phyloP scores from a whole-genome alignment of 1,140 invertebrate genomes.

The Drosophila subobscura region DNA sequence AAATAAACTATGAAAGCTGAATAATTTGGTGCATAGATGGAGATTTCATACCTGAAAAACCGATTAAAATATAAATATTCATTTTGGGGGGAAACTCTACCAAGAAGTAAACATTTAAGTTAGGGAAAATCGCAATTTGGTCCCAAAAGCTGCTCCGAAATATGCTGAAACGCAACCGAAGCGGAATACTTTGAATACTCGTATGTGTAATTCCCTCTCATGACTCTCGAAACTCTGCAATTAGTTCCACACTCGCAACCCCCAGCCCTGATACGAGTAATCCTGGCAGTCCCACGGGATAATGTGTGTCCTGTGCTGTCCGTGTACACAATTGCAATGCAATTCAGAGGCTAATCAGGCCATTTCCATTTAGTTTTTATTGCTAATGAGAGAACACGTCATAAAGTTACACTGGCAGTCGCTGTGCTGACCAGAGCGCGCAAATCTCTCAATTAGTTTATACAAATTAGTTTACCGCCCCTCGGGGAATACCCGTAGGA shows the following conservation, averaged over 20 bases:
- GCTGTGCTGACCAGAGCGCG: constrained; percentile 20
- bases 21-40: too few species aligned
- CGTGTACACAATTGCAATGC: constrained; percentile 39
- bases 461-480: constrained; percentile 82
- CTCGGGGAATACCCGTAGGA: constrained; percentile 47
- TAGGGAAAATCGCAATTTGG: too few species aligned
- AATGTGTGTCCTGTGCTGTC: neutral
- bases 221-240: constrained; percentile 23
- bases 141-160: too few species aligned
- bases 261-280: neutral
- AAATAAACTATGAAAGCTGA: too few species aligned
- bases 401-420: constrained; percentile 47
- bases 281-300: constrained; percentile 9
- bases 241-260: constrained; percentile 36
- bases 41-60: too few species aligned
- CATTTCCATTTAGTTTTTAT: constrained; percentile 65
- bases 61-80: too few species aligned
- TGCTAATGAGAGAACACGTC: constrained; percentile 77
- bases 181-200: constrained; percentile 12
- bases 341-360: constrained; percentile 53
- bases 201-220: neutral
- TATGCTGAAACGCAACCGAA: too few species aligned
- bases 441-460: constrained; percentile 77
- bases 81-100: too few species aligned
- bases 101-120: too few species aligned